phyloP scores from a whole-genome alignment of 2,797 vertebrate genomes.

The Pangasius mekongensis region DNA sequence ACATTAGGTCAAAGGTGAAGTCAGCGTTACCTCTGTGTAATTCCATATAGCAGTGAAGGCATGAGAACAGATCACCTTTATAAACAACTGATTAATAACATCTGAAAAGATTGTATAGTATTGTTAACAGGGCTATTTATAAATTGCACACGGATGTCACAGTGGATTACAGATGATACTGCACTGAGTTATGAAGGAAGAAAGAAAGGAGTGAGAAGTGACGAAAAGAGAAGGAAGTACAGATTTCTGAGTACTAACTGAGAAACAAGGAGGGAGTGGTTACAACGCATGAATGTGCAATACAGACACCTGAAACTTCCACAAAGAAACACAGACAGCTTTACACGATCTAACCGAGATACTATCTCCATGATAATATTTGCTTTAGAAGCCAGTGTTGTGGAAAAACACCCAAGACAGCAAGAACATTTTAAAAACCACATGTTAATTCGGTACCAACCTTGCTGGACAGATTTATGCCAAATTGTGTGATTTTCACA shows the following conservation, averaged over 20 bases:
- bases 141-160: background rate
- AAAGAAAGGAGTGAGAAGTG: background rate
- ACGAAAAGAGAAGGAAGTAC: conserved; percentile 15
- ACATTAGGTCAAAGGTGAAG: background rate
- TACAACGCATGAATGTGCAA: conserved; percentile 14
- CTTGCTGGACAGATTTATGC: conserved; percentile 18
- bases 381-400: conserved; percentile 40
- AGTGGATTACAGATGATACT: background rate
- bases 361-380: conserved; percentile 24
- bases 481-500: conserved; percentile 15
- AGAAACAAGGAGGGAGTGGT: conserved; percentile 7
- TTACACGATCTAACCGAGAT: background rate
- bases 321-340: conserved; percentile 18
- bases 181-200: background rate
- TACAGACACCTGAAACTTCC: conserved; percentile 30
- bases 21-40: background rate
- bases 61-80: background rate
- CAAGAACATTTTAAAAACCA: conserved; percentile 39
- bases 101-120: background rate
- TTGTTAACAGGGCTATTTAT: background rate
- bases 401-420: conserved; percentile 42
- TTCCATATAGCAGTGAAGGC: background rate
- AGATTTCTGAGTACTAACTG: conserved; percentile 21
- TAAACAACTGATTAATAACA: background rate
- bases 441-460: conserved; percentile 21